Evolutionary conservation across 2,797 vertebrate genomes (phyloP), one percentile per base, ranked within the genome.

Genomic region (Spinibarbus caldwelli): DNA sequence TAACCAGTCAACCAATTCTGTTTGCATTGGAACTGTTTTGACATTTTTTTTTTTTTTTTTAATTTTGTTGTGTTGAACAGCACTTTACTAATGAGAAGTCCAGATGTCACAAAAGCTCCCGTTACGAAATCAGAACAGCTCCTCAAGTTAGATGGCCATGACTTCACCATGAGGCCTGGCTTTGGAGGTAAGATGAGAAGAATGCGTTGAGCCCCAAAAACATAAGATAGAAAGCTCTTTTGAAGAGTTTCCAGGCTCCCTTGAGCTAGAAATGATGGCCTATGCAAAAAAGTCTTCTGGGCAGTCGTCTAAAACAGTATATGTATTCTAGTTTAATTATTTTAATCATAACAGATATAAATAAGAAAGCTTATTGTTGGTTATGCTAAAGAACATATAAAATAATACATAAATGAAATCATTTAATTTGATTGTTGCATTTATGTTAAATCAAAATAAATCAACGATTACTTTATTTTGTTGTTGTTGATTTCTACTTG

Each of bases 101-200:
- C 95, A 9, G 97, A 99, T 85, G 93, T 96, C 80, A 99, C 97
- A 70, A 99, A 99, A 92, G 93, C 95, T 3, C 94, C 94, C 4
- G 87, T 94, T 70, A 96, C 93, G 0, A 98, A 97, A 90, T 96
- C 97, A 6, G 97, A 98, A 79, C 97, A 98, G 87, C 95, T 97
- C 72, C 95, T 98, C 85, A 94, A 95, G 92, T 96, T 98, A 91
- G 95, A 97, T 0, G 96, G 97, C 90, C 97, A 98, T 0, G 97
- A 99, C 90, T 99, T 99, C 91, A 97, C 97, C 80, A 97, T 99
- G 97, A 95, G 97, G 85, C 97, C 97, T 17, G 97, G 97, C 34
- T 99, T 98, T 82, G 97, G 97, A 96, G 97, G 97, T 99, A 94
- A 47, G 94, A 9, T 14, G 3, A 12, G 11, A 66, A n/a, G 17